Conservation (phyloP, 2,113 vertebrate genomes). For the Ictidomys tridecemlineatus region DNA sequence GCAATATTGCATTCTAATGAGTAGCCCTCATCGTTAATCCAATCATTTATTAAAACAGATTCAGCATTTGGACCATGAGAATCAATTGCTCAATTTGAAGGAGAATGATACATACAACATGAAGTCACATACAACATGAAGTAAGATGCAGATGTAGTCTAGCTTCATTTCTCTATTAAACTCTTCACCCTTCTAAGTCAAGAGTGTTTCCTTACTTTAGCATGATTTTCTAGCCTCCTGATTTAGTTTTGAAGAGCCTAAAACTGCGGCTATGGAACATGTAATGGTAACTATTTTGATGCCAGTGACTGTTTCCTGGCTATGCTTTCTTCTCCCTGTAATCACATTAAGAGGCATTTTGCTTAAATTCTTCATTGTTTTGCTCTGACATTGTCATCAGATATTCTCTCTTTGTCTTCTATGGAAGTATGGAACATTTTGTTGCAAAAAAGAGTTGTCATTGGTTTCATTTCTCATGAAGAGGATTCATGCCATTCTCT, state of each 20-base stretch:
- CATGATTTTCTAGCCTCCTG: constrained; percentile 87
- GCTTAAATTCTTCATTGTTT: constrained; percentile 89
- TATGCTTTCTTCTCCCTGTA: constrained; percentile 94
- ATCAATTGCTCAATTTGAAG: constrained; percentile 50
- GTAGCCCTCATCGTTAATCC: constrained; percentile 52
- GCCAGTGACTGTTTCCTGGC: constrained; percentile 92
- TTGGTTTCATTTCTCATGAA: constrained; percentile 91
- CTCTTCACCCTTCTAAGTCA: not conserved
- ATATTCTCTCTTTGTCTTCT: constrained; percentile 91
- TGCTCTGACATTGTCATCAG: constrained; percentile 88
- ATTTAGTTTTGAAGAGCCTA: constrained; percentile 91
- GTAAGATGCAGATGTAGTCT: not conserved
- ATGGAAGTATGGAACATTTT: constrained; percentile 92
- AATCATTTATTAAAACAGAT: constrained; percentile 72
- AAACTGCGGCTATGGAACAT: constrained; percentile 92
- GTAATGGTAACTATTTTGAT: constrained; percentile 92
- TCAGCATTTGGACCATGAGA: constrained; percentile 52
- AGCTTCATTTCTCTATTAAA: not conserved
- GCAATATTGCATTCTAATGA: constrained; percentile 75
- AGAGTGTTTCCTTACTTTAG: constrained; percentile 82
- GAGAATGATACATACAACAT: not conserved
- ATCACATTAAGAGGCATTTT: constrained; percentile 91
- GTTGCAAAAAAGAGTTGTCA: constrained; percentile 90
- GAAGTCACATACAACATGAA: not conserved
- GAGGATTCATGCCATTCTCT: constrained; percentile 90